Evolutionary conservation across 2,888 invertebrate genomes (phyloP), one percentile per base, ranked within the genome.

Genomic region (Parelbella ahira): DNA sequence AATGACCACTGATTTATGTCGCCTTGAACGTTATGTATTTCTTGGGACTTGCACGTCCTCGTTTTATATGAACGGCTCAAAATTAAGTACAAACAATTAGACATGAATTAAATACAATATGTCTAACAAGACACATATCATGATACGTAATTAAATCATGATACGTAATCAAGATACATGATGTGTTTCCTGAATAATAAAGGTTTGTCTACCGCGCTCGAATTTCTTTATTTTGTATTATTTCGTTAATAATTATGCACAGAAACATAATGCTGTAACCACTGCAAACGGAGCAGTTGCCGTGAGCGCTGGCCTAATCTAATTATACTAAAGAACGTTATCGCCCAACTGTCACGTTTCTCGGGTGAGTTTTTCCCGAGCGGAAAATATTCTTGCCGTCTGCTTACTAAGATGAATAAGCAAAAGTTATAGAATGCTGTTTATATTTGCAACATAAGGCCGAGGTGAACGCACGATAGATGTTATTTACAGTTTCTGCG

Each of bases 241-340:
- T n/a, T n/a, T n/a, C n/a, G n/a, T n/a, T n/a, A 15, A 15, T 15
- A 15, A 3, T 15, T 15, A 15, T 3, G 4, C 3, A 2, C 15
- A 15, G 3, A 15, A 15, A 15, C 4, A 15, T 15, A 37, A 8
- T 8, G 9, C 8, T 25, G 10, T 37, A 7, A 27, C 23, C 12
- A 28, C 13, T 21, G n/a, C 18, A 41, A 33, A 13, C 13, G 27
- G 12, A 32, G 28, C 27, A 32, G 39, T 41, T 13, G 9, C 19
- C 20, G 8, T 15, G 60, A 49, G 49, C 56, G 50, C 45, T 45
- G 52, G 55, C 59, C 59, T 77, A 70, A 74, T 75, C 68, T 74
- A 74, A 77, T 79, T 76, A 75, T 61, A 64, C 60, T 54, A 63
- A 56, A 63, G 54, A 68, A 61, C 63, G 63, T 72, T 79, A 78